Conservation (phyloP, 2,888 invertebrate species). For the Chouioia cunea region DNA sequence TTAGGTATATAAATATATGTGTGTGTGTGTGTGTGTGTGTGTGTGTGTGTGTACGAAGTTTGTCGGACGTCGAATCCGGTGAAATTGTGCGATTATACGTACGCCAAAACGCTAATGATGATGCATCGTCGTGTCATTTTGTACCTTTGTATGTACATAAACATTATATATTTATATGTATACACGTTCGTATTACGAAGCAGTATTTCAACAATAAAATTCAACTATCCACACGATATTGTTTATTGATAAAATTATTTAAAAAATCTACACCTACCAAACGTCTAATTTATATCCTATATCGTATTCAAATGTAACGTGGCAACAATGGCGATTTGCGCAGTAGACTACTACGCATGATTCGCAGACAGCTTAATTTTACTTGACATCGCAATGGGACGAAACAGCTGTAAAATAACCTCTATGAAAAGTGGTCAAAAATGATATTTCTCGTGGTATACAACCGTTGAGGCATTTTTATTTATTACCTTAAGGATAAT, state of each 20-base stretch:
- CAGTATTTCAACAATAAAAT: slow-evolving; percentile 46
- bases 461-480: slow-evolving; percentile 9
- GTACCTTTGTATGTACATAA: slow-evolving; percentile 41
- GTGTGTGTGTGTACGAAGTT: neutral
- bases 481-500: slow-evolving; percentile 5
- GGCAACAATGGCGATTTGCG: too few species aligned
- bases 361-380: too few species aligned
- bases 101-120: slow-evolving; percentile 20
- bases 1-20: too few species aligned
- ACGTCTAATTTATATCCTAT: too few species aligned
- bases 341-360: too few species aligned
- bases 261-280: too few species aligned
- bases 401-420: slow-evolving; percentile 25
- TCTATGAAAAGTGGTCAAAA: slow-evolving; percentile 21
- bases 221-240: slow-evolving; percentile 18
- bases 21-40: too few species aligned
- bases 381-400: too few species aligned
- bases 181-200: slow-evolving; percentile 42
- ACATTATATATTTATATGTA: slow-evolving; percentile 17
- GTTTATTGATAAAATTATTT: neutral
- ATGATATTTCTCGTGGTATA: neutral
- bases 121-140: slow-evolving; percentile 35
- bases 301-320: neutral
- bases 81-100: slow-evolving; percentile 25
- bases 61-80: slow-evolving; percentile 10